Conservation (phyloP, 2,888 invertebrate species). For the Leptinotarsa haldemani region DNA sequence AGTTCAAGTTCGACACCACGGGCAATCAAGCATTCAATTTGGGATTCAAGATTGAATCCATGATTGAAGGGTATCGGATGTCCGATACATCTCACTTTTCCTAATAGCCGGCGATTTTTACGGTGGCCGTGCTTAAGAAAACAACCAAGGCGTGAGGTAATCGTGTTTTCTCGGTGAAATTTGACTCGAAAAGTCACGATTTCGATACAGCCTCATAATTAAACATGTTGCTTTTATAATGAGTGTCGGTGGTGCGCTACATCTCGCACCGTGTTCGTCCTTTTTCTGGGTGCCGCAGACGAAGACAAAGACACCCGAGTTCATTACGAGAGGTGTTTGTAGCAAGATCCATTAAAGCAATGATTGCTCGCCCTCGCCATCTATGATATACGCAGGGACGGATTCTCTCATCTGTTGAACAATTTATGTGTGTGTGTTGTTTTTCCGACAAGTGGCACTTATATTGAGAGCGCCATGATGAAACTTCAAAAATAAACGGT, state of each 20-base stretch:
- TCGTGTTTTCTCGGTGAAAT: constrained; percentile 55
- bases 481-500: too few relatives aligned
- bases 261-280: constrained; percentile 34
- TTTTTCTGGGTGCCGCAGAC: constrained; percentile 37
- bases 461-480: too few relatives aligned
- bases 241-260: constrained; percentile 39
- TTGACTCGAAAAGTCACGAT: constrained; percentile 64
- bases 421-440: too few relatives aligned
- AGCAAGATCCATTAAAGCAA: constrained; percentile 54
- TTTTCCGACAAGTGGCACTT: too few relatives aligned
- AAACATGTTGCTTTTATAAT: constrained; percentile 58
- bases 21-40: constrained; percentile 13
- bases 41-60: constrained; percentile 4
- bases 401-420: neutral
- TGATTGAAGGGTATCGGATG: constrained; percentile 13
- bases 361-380: constrained; percentile 46
- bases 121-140: constrained; percentile 47
- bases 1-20: neutral
- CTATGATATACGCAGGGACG: constrained; percentile 15
- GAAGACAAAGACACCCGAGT: constrained; percentile 48
- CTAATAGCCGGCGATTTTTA: constrained; percentile 27
- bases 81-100: constrained; percentile 18
- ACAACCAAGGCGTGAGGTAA: constrained; percentile 56
- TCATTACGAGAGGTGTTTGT: constrained; percentile 54
- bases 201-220: constrained; percentile 64